phyloP scores from a whole-genome alignment of 2,888 invertebrate species.

The Mellilla xanthometata region DNA sequence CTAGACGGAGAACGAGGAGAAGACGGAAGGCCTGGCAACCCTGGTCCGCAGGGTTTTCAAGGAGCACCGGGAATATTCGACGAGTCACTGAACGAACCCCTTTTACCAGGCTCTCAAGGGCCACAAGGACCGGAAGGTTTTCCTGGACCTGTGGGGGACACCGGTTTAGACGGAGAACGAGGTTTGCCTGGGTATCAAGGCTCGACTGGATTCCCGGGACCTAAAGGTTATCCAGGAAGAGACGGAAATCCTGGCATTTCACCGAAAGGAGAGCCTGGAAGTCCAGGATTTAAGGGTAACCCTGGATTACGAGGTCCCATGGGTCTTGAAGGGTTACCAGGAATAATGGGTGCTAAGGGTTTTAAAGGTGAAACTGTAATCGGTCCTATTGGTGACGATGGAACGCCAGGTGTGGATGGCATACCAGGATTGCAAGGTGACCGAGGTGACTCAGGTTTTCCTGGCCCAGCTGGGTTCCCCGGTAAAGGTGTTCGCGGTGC shows the following conservation, averaged over 20 bases:
- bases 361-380: conserved; percentile 85
- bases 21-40: conserved; percentile 83
- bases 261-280: conserved; percentile 91
- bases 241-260: conserved; percentile 86
- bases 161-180: conserved; percentile 75
- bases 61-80: conserved; percentile 88
- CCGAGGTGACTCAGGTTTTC: conserved; percentile 86
- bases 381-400: conserved; percentile 88
- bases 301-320: conserved; percentile 84
- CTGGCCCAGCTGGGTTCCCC: conserved; percentile 88
- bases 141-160: conserved; percentile 81
- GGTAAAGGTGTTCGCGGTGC: conserved; percentile 86
- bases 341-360: conserved; percentile 86
- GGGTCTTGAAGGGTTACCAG: conserved; percentile 82
- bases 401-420: conserved; percentile 84
- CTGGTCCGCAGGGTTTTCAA: conserved; percentile 83
- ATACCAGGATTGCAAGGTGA: conserved; percentile 85
- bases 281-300: conserved; percentile 87
- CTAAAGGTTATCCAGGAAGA: conserved; percentile 84
- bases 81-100: conserved; percentile 85
- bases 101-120: conserved; percentile 86
- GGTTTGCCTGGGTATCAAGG: conserved; percentile 82
- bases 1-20: conserved; percentile 84
- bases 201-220: conserved; percentile 85
- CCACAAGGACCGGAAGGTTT: conserved; percentile 86